Conservation (phyloP, 2,888 invertebrate genomes). For the Callyntrura guangdongensis region DNA sequence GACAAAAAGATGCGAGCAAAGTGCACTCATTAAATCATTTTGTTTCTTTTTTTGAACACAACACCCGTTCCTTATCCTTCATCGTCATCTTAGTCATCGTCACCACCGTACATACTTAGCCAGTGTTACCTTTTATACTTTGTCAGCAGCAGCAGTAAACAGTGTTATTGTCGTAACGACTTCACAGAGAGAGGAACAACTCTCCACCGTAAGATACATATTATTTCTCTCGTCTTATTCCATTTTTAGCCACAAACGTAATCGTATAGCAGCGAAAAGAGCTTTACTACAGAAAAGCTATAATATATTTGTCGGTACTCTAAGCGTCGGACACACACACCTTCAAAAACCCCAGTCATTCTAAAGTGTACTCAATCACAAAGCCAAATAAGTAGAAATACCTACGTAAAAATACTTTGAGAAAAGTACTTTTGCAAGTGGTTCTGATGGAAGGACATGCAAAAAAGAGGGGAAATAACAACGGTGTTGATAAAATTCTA, state of each 20-base stretch:
- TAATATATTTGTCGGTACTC: not conserved
- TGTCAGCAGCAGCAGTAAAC: conserved; percentile 5
- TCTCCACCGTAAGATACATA: not conserved
- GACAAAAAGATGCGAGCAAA: conserved; percentile 44
- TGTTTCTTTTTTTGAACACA: conserved; percentile 53
- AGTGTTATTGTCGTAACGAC: conserved; percentile 29
- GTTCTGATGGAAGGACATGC: not conserved
- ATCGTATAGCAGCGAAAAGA: not conserved
- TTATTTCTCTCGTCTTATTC: not conserved
- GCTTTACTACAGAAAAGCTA: not conserved
- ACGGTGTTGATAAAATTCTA: too few species aligned
- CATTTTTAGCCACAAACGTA: conserved; percentile 37
- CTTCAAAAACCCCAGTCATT: not conserved
- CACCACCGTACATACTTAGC: conserved; percentile 19
- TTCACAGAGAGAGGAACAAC: conserved; percentile 16
- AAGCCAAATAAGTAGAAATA: conserved; percentile 43
- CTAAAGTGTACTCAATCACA: conserved; percentile 11
- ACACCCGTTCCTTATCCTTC: conserved; percentile 47
- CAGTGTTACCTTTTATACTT: not conserved
- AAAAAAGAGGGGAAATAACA: too few species aligned
- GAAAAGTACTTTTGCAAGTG: not conserved
- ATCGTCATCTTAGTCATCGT: conserved; percentile 38
- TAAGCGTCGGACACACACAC: not conserved
- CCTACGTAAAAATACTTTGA: conserved; percentile 50
- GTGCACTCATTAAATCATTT: conserved; percentile 59